Base-by-base conservation (phyloP, 2,113 vertebrate species). In the Eulemur macaco region DNA sequence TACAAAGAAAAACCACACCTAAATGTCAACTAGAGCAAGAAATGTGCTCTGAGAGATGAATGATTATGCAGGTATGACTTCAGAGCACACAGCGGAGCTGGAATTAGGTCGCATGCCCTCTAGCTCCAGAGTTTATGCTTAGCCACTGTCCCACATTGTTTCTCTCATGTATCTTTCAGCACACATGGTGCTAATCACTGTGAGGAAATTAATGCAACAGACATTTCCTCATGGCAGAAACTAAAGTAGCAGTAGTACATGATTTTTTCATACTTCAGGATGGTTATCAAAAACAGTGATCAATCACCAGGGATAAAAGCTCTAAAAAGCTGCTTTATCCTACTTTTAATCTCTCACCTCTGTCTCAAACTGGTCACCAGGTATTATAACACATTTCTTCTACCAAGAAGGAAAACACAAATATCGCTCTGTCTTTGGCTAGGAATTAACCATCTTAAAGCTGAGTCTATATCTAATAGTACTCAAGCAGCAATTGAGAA, bases 91-190 rank as follows among this genome's bases (percentile, higher is more conserved):
- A 37, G 60, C 20, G 58, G 18, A 56, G 37, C 25, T 39, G n/a
- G 12, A 21, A 66, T 1, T 2, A 27, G 37, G 60, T 56, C 2
- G 13, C 18, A 6, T 1, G 3, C 25, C n/a, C 27, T 58, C 23
- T 17, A 9, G n/a, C 71, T 82, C 78, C 5, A 9, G 8, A 15
- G 3, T 56, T 47, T 6, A 0, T 1, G 12, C 27, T 31, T 6
- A 25, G 27, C 10, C 20, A 42, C 10, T 0, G 6, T 2, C 2
- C 6, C 5, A 5, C 5, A 10, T 12, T 8, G 3, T 31, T 31
- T 86, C 11, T 23, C 18, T 58, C 21, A 0, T 0, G 50, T 3
- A 74, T 31, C 7, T 27, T 8, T 10, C 42, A n/a, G 20, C 5
- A 47, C 2, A 18, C 0, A 4, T 3, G 6, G 37, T 17, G 27